Conservation (phyloP, 2,797 vertebrate genomes). For the Cheirogaleus major region DNA sequence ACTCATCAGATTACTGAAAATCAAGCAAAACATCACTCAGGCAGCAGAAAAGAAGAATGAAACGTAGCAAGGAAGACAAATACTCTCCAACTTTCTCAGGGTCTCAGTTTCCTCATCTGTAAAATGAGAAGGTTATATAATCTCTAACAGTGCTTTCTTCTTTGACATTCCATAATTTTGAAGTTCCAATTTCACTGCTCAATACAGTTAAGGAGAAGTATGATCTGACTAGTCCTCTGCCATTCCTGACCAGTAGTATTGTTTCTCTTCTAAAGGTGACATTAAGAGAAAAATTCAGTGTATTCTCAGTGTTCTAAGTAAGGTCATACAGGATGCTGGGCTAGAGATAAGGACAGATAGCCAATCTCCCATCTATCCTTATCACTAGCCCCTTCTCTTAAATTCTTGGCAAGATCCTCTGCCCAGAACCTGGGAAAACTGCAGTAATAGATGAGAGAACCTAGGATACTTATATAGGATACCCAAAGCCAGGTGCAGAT, state of each 20-base stretch:
- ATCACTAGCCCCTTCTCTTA: not conserved
- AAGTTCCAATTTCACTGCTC: constrained; percentile 6
- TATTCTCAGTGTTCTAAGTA: constrained; percentile 24
- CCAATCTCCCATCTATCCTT: not conserved
- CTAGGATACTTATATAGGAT: not conserved
- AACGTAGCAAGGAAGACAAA: not conserved
- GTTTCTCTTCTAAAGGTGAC: constrained; percentile 14
- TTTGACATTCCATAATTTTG: constrained; percentile 32
- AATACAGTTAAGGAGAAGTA: not conserved
- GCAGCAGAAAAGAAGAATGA: constrained; percentile 15
- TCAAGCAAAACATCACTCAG: not conserved
- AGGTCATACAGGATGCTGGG: not conserved
- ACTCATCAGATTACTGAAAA: constrained; percentile 9
- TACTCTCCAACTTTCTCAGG: not conserved
- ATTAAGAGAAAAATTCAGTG: constrained; percentile 20
- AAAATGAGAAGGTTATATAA: constrained; percentile 25
- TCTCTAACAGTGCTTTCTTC: not conserved
- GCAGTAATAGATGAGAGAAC: not conserved
- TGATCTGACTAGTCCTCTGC: not conserved
- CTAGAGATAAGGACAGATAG: no score
- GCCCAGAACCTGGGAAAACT: not conserved
- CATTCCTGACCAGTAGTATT: constrained; percentile 20
- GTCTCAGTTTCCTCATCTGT: constrained; percentile 19
- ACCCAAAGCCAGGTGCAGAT: not conserved
- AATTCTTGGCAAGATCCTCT: not conserved